Base-by-base conservation (phyloP, 2,797 vertebrate genomes). In the Artibeus lituratus region DNA sequence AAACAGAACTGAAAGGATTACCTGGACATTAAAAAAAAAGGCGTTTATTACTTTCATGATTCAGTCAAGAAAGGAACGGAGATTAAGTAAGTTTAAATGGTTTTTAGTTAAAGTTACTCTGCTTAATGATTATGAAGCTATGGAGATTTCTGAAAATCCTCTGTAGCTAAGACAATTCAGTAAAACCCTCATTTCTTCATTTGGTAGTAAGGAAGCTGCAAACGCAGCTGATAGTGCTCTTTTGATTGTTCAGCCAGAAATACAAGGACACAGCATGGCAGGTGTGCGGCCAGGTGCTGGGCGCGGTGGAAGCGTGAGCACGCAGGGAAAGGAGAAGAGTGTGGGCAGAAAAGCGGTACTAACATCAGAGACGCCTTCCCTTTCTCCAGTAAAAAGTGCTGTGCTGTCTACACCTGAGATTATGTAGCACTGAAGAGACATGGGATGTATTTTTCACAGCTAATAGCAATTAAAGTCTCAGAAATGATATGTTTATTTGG, bases 91-190 rank as follows among this genome's bases (percentile, higher is more conserved):
- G 37, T 77, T 51, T 67, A 65, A 55, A 80, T 53, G 47, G 42
- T 18, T 92, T 93, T 94, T 70, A 35, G 69, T 73, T 76, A 65
- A 86, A 87, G 8, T 72, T 85, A 55, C 21, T 62, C 26, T 82
- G 69, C 26, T 59, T 70, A 82, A 8, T 89, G 35, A 80, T 67
- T 55, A 84, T 47, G 72, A 83, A 81, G 3, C 37, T 59, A 7
- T 26, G 72, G 67, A 81, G 26, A 81, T 82, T 16, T 94, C 93
- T 84, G 47, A 47, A 95, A n/a, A 53, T 51, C 83, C 18, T 44
- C 19, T 18, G 21, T 62, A 74, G 37, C 37, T 85, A 51, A 72
- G 11, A 32, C 84, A 84, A n/a, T 80, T 73, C 74, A 49, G 51
- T 57, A 84, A 67, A 90, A 88, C 35, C 59, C 24, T 72, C 74